Base-by-base conservation (phyloP, 2,888 invertebrate species). In the Phytoseiulus persimilis region DNA sequence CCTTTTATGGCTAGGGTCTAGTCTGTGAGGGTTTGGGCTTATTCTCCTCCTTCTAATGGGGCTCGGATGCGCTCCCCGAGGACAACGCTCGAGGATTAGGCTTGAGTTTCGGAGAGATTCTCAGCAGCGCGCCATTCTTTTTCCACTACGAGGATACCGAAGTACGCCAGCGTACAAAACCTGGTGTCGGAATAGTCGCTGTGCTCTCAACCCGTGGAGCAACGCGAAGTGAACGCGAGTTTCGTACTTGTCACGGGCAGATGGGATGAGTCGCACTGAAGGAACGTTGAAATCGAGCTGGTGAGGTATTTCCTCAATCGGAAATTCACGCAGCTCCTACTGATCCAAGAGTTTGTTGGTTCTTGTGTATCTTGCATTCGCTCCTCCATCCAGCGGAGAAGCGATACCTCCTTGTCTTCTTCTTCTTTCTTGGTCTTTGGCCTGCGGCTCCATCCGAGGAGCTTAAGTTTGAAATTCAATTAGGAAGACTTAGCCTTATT, bases 1-100 rank as follows among this genome's bases (percentile, higher is more conserved):
- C 87, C 33, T 45, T 87, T 87, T 87, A 87, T 87, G 33, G 45
- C 87, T 87, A 32, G 0, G n/a, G 33, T 87, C 32, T 87, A 11
- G 39, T 32, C 87, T 32, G 9, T 65, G 65, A 23, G 65, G 18
- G 65, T 65, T 65, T 65, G 65, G 65, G 65, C 65, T 18, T 18
- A 65, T 28, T 65, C 28, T 65, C 65, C 18, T 65, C 65, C 23
- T 14, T 65, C 65, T 65, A 65, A 65, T 65, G 65, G 65, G 65
- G 18, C 65, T 65, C 65, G 1, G 18, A 14, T 18, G 65, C 65
- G 28, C 65, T 65, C 65, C 65, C 65, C 5, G 9, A 65, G 65
- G 65, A 65, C 65, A 65, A 23, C 65, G 28, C 65, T 28, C 65
- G 65, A 65, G 65, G 65, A 65, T 65, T 65, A 65, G 65, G 65